phyloP scores from a whole-genome alignment of 2,888 invertebrate genomes.

The Drosophila quinaria region DNA sequence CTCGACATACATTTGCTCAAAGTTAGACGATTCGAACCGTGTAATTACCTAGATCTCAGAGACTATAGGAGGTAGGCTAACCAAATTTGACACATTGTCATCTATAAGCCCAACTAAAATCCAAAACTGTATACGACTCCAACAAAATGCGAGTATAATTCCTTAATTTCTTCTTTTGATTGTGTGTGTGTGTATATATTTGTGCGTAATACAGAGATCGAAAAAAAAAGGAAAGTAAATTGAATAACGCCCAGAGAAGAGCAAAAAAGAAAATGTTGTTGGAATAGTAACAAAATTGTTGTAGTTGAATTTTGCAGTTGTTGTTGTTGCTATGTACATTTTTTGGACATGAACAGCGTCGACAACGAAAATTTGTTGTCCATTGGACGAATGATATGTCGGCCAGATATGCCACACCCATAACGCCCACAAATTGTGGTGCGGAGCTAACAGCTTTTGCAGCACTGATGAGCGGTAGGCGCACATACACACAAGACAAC shows the following conservation, averaged over 20 bases:
- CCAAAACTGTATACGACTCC: not conserved
- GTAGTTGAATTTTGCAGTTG: slow-evolving; percentile 2
- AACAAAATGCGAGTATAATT: not conserved
- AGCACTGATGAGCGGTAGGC: slow-evolving; percentile 69
- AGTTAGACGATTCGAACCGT: too few relatives aligned
- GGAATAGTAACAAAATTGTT: slow-evolving; percentile 29
- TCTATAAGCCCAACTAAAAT: too few relatives aligned
- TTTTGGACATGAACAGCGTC: slow-evolving; percentile 43
- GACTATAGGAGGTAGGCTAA: too few relatives aligned
- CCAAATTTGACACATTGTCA: too few relatives aligned
- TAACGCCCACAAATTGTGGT: slow-evolving; percentile 82
- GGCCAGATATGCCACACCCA: slow-evolving; percentile 80
- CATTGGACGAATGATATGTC: slow-evolving; percentile 74
- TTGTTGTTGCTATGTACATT: slow-evolving; percentile 34
- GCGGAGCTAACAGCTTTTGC: slow-evolving; percentile 75
- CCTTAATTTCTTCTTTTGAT: slow-evolving; percentile 3
- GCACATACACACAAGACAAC: slow-evolving; percentile 13
- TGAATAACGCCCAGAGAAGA: slow-evolving; percentile 38
- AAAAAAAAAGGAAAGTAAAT: slow-evolving; percentile 47
- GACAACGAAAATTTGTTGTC: slow-evolving; percentile 55
- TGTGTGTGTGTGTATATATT: not conserved
- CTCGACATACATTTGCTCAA: too few relatives aligned
- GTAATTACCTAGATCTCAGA: too few relatives aligned
- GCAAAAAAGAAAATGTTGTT: slow-evolving; percentile 4
- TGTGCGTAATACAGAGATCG: slow-evolving; percentile 18